Evolutionary conservation across 2,113 vertebrate genomes (phyloP), one percentile per base, ranked within the genome.

Genomic region (Plestiodon gilberti): DNA sequence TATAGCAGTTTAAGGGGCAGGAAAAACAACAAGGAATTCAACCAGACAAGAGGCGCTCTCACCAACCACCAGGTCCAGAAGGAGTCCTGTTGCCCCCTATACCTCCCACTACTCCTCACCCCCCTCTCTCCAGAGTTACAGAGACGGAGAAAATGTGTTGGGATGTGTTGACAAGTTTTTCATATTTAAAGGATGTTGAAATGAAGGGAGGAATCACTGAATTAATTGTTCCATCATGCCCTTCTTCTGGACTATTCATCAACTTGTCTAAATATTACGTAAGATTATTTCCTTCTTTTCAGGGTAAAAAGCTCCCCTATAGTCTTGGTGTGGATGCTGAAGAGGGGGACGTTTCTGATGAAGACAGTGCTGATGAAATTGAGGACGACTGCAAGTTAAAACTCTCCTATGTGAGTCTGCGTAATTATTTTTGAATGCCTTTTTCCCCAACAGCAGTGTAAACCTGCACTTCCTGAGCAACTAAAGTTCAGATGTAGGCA

Each of bases 351-450:
- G 99, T 99, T 83, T 99, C 99, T 0, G 99, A 99, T 61, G 99
- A 99, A 90, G 99, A 99, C 90, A 99, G 98, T 0, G 99, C 99
- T 13, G 98, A 99, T 94, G 99, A 99, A 93, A 99, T 99, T 55
- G 98, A 99, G 95, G 99, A 99, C 0, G 98, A 99, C 87, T 99
- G 98, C 97, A 99, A 99, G 87, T 95, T 99, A 43, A 98, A 98
- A 90, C 93, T 96, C 88, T 98, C 96, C 87, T 98, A 97, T 86
- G 98, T 99, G 96, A 94, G 97, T 95, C 55, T 85, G 52, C 10
- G 48, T 5, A 23, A 17, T 70, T 52, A 10, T 65, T 13, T 43
- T 5, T 20, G 71, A 48, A 82, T 33, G 14, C 2, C 57, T 8
- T 15, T 11, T 33, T 5, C 22, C 30, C 18, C 22, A 28, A 22